Percentiles rank a stretch among this genome's conserved stretches.
These are phyloP conservation scores for Mobula hypostoma DNA, from an alignment of 2,113 vertebrate genomes.

Conservation along the genomic window DNA sequence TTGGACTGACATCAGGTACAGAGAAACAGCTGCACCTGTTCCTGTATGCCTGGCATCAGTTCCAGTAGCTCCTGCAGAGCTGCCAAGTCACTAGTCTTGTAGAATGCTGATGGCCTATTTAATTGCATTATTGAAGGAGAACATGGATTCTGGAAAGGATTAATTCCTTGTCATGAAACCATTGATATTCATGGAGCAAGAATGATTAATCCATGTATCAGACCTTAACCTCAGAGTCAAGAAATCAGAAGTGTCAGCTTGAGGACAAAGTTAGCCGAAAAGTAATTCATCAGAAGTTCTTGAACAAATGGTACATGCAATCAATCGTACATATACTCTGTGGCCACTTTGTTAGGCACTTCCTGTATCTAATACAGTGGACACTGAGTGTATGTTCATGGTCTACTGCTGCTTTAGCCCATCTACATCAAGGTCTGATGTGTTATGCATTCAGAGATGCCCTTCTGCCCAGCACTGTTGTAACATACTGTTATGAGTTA, in stretches of 20 bases:
- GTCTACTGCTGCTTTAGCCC: too few species aligned
- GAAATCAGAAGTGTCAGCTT: background rate
- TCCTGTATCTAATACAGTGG: too few species aligned
- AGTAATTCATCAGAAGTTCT: background rate
- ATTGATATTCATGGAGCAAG: background rate
- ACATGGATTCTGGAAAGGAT: background rate
- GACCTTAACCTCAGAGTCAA: background rate
- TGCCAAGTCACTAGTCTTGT: slow-evolving; percentile 14
- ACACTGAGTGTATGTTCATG: too few species aligned
- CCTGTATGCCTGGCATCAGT: background rate
- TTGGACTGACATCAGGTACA: background rate
- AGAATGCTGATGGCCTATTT: background rate
- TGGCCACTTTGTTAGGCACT: too few species aligned
- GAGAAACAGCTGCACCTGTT: background rate
- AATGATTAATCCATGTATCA: background rate
- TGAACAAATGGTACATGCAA: background rate
- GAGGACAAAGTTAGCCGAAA: background rate
- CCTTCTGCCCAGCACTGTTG: too few species aligned
- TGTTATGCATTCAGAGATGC: too few species aligned
- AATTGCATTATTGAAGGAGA: background rate
- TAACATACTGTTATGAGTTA: too few species aligned
- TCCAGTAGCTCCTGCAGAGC: background rate
- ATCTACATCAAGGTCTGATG: too few species aligned
- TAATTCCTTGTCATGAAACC: background rate
- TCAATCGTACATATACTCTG: background rate